Evolutionary conservation across 1,140 invertebrate genomes (phyloP), one percentile per base, ranked within the genome.

Genomic region (silkworm (Bombyx mori)): DNA sequence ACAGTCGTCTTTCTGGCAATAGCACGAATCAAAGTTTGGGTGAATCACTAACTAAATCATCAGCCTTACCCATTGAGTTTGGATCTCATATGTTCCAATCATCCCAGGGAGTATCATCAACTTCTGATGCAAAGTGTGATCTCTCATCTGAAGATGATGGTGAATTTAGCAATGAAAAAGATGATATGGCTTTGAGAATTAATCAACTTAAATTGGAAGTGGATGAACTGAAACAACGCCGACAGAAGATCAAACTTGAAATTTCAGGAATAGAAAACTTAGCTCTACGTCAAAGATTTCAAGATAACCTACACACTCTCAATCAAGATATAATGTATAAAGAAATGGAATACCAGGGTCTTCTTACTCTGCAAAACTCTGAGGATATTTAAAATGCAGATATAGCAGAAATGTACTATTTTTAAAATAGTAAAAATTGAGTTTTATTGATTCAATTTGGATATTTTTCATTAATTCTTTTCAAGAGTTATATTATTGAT

Each of bases 251-350:
- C 71, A 94, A 97, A 71, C 88, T 91, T 52, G 94, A 97, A 81
- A 93, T 97, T 68, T 91, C 92, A 6, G 94, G 92, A 44, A 96
- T 97, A 73, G 96, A 97, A 77, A 98, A 97, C 79, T 80, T 93
- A 56, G 94, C 95, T 35, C 76, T 98, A 1, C 90, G 93, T 50
- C 93, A 96, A 78, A 83, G 95, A 46, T 95, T 97, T 75, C 94
- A 96, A 77, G 92, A 93, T 61, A 93, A 93, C 52, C 82, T 97
- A 1, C 93, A 96, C 64, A 92, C 92, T 72, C 86, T 97, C 4
- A 88, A 94, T 54, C 91, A 92, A 54, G 93, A 96, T 74, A 93
- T 96, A 63, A 88, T 92, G 60, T 93, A 94, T 58, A 96, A 96
- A 69, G 92, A 95, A 77, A 90, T 94, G 81, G 93, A 96, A 88